phyloP scores from a whole-genome alignment of 2,113 vertebrate genomes.

The Semicossyphus pulcher region DNA sequence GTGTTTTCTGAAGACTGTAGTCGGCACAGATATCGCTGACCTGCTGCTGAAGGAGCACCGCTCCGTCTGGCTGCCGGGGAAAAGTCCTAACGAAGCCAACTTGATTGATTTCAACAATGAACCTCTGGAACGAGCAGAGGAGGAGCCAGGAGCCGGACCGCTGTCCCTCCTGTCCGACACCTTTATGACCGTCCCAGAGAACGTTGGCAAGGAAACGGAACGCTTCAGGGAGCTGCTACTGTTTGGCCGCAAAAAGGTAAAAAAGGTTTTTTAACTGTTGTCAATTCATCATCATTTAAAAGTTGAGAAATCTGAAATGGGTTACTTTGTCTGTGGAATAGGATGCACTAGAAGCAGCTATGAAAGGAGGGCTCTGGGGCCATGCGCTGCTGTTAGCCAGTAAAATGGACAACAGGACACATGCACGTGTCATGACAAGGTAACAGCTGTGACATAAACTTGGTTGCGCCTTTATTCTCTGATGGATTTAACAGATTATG shows the following conservation, averaged over 20 bases:
- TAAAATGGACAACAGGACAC: conserved; percentile 98
- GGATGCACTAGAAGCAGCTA: conserved; percentile 96
- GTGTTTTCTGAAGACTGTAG: conserved; percentile 88
- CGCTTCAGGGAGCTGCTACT: conserved; percentile 95
- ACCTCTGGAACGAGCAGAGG: conserved; percentile 88
- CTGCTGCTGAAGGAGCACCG: conserved; percentile 93
- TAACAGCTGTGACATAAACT: conserved; percentile 49
- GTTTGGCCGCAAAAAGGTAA: conserved; percentile 95
- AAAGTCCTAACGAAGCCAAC: conserved; percentile 96
- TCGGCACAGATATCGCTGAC: conserved; percentile 96
- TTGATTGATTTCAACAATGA: conserved; percentile 97
- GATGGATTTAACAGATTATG: not conserved
- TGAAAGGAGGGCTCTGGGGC: conserved; percentile 97
- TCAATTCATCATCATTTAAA: no score
- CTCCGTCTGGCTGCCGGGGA: conserved; percentile 96
- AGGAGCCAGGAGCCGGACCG: conserved; percentile 90
- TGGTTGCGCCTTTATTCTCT: no score
- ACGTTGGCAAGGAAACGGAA: conserved; percentile 91
- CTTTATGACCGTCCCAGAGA: conserved; percentile 80
- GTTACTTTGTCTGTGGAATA: conserved; percentile 60
- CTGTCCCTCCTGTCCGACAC: conserved; percentile 92
- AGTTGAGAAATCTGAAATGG: not conserved
- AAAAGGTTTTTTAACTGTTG: no score
- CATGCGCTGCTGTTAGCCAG: conserved; percentile 95
- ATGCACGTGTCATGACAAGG: conserved; percentile 98